Conservation (phyloP, 2,113 vertebrate species). For the Gyps fulvus region DNA sequence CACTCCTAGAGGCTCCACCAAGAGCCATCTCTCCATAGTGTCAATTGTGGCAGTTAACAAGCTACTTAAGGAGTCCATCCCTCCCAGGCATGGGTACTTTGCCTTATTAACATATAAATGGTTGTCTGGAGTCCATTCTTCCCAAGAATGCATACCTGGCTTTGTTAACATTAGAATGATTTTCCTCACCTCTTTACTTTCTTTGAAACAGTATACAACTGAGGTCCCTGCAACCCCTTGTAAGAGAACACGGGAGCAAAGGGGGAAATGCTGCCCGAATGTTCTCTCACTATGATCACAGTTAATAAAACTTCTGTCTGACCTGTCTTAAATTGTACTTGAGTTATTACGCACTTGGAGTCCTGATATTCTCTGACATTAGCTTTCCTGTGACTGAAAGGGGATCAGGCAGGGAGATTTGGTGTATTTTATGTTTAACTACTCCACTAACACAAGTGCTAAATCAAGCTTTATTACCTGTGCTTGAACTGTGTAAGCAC, state of each 20-base stretch:
- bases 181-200: not conserved
- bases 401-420: not conserved
- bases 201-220: not conserved
- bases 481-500: not conserved
- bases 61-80: not conserved
- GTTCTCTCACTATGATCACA: not conserved
- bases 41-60: not conserved
- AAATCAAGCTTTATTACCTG: not conserved
- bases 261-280: not conserved
- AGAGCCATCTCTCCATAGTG: not conserved
- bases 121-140: not conserved
- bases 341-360: not conserved
- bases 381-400: not conserved
- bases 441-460: not conserved
- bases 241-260: not conserved
- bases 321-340: not conserved
- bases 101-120: not conserved
- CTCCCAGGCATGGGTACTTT: not conserved
- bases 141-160: not conserved
- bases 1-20: not conserved
- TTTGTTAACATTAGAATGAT: not conserved
- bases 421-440: not conserved
- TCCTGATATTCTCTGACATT: not conserved
- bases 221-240: not conserved
- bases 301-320: not conserved